A percentile compares a stretch with the other conserved stretches of the same genome.
Evolutionary conservation across 92 coral and sea anemone species (phyloP).

Genomic region (Plumapathes pennacea): DNA sequence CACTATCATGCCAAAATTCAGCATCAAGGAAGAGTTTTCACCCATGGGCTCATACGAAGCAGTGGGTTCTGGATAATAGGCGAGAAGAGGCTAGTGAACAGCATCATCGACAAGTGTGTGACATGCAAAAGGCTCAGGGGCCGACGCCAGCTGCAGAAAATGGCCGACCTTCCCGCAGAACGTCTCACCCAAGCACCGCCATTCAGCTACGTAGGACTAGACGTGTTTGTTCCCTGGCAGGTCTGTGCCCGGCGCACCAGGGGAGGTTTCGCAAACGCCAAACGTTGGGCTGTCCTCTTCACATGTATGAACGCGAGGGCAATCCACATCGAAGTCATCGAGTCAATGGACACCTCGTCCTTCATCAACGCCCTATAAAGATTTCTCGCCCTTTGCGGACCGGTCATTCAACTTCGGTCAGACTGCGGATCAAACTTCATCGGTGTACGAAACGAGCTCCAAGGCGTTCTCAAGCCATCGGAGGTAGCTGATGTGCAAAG

Average conservation of each 20-base stretch:
- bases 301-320: slow-evolving; percentile 28
- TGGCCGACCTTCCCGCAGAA: slow-evolving; percentile 42
- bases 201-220: slow-evolving; percentile 30
- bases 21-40: slow-evolving; percentile 55
- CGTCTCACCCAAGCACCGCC: slow-evolving; percentile 35
- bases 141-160: slow-evolving; percentile 32
- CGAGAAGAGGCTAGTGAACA: slow-evolving; percentile 25
- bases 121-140: slow-evolving; percentile 41
- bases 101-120: slow-evolving; percentile 29
- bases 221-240: slow-evolving; percentile 44
- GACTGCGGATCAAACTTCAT: slow-evolving; percentile 35
- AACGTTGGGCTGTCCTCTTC: slow-evolving; percentile 57
- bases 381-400: slow-evolving; percentile 36
- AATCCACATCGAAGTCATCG: slow-evolving; percentile 38
- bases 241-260: slow-evolving; percentile 34
- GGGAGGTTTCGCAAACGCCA: slow-evolving; percentile 31
- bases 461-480: slow-evolving; percentile 5
- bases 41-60: slow-evolving; percentile 22
- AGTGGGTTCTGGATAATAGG: slow-evolving; percentile 51
- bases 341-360: slow-evolving; percentile 43
- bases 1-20: slow-evolving; percentile 32
- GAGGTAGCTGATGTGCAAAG: slow-evolving; percentile 2
- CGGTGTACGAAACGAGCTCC: slow-evolving; percentile 37
- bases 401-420: slow-evolving; percentile 43
- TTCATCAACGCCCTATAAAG: slow-evolving; percentile 45